phyloP scores from a whole-genome alignment of 2,113 vertebrate species.

The Pelodiscus sinensis region DNA sequence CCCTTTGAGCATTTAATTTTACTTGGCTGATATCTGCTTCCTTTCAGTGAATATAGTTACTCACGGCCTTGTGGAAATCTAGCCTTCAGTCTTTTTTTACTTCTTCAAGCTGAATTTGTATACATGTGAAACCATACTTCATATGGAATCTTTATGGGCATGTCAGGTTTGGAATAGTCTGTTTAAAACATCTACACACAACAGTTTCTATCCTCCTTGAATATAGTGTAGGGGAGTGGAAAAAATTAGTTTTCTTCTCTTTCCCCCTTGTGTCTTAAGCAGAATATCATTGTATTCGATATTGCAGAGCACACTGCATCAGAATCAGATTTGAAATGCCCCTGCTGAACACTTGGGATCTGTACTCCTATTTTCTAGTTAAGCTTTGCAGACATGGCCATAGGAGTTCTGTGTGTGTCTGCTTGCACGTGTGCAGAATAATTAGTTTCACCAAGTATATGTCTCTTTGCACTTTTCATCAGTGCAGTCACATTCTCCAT shows the following conservation, averaged over 20 bases:
- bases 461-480: slow-evolving; percentile 35
- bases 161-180: slow-evolving; percentile 15
- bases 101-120: slow-evolving; percentile 13
- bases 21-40: slow-evolving; percentile 12
- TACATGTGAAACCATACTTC: background rate
- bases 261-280: background rate
- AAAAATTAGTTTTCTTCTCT: accelerated
- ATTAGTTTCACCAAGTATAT: slow-evolving; percentile 18
- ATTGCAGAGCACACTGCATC: background rate
- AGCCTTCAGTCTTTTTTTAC: background rate
- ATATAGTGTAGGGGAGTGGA: background rate
- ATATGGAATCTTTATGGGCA: background rate
- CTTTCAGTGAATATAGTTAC: background rate
- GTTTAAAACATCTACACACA: background rate
- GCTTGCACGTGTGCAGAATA: slow-evolving; percentile 14
- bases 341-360: background rate
- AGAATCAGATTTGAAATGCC: background rate
- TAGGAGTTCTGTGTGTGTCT: background rate
- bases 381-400: slow-evolving; percentile 11
- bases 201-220: background rate
- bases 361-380: background rate
- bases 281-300: background rate
- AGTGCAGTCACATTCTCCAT: background rate
- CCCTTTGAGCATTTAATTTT: slow-evolving; percentile 12
- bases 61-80: background rate